Evolutionary conservation across 2,888 invertebrate genomes (phyloP).

Genomic region (Hedya salicella): DNA sequence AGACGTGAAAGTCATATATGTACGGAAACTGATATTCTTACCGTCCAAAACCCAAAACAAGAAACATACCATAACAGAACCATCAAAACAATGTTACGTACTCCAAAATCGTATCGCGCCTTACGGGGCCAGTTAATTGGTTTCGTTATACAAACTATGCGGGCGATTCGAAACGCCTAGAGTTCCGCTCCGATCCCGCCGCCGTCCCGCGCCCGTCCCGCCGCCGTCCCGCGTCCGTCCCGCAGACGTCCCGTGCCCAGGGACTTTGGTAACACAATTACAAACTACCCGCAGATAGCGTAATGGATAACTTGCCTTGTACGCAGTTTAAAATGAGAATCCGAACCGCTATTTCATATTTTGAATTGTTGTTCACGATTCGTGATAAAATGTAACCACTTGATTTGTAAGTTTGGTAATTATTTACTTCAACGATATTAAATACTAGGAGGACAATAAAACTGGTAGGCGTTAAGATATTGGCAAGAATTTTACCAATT

Average conservation of each 20-base stretch:
- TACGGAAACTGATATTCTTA: neutral
- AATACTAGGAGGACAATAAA: too few relatives aligned
- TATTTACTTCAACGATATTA: too few relatives aligned
- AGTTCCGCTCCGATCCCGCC: slow-evolving; percentile 44
- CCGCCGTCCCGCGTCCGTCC: neutral
- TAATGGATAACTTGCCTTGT: slow-evolving; percentile 58
- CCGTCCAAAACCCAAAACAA: neutral
- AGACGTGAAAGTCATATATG: too few relatives aligned
- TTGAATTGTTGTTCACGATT: slow-evolving; percentile 23
- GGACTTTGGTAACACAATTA: slow-evolving; percentile 65
- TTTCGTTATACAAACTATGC: slow-evolving; percentile 72
- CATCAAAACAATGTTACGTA: slow-evolving; percentile 16
- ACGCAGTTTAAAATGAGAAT: slow-evolving; percentile 58
- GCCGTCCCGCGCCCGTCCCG: slow-evolving; percentile 42
- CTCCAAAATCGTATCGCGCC: slow-evolving; percentile 23
- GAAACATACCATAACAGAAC: neutral
- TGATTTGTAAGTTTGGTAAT: too few relatives aligned
- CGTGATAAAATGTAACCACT: neutral
- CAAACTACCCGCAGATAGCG: slow-evolving; percentile 55
- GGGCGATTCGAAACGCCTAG: slow-evolving; percentile 40
- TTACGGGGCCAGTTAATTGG: slow-evolving; percentile 62
- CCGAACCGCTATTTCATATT: slow-evolving; percentile 20
- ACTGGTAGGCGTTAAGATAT: too few relatives aligned
- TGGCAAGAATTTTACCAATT: too few relatives aligned
- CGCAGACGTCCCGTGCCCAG: slow-evolving; percentile 7